These are phyloP conservation scores for Drosophila pandora DNA, from an alignment of 1,140 invertebrate genomes.

Conservation along the genomic window DNA sequence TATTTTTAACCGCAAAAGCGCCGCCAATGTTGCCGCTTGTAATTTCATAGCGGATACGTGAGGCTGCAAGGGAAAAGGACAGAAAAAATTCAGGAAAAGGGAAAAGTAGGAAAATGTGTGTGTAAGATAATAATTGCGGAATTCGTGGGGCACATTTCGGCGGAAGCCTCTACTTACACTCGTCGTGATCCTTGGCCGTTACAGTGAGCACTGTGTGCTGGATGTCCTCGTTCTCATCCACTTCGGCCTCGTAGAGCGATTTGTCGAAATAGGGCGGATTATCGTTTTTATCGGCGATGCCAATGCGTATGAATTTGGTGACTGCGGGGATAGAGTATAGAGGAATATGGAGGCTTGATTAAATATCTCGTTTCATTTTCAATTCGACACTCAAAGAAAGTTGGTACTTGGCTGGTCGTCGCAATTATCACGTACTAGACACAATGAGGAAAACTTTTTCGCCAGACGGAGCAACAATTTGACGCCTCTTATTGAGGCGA, in stretches of 20 bases:
- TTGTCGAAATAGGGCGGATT: slow-evolving; percentile 99
- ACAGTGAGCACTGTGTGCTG: slow-evolving; percentile 98
- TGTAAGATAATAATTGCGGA: slow-evolving; percentile 52
- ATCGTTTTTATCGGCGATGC: slow-evolving; percentile 98
- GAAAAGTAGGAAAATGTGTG: slow-evolving; percentile 21
- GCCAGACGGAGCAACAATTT: slow-evolving; percentile 61
- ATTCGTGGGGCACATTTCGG: slow-evolving; percentile 29
- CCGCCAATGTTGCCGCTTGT: slow-evolving; percentile 99
- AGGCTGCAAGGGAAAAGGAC: slow-evolving; percentile 87
- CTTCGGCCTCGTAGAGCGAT: slow-evolving; percentile 96
- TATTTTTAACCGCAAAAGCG: slow-evolving; percentile 98
- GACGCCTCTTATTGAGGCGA: slow-evolving; percentile 62
- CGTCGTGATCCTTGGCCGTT: slow-evolving; percentile 98
- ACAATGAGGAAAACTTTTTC: slow-evolving; percentile 51
- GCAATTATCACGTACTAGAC: slow-evolving; percentile 53
- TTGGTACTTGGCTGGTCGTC: slow-evolving; percentile 29
- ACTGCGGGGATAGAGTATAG: slow-evolving; percentile 84
- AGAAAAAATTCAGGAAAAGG: slow-evolving; percentile 32
- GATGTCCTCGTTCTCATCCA: slow-evolving; percentile 98
- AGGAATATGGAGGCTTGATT: slow-evolving; percentile 27
- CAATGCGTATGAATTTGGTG: slow-evolving; percentile 95
- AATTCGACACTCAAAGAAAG: slow-evolving; percentile 27
- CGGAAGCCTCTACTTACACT: slow-evolving; percentile 91
- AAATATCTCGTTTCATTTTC: slow-evolving; percentile 45
- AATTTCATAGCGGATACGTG: slow-evolving; percentile 99